Conservation (phyloP, 2,888 invertebrate species). For the Netelia virgata region DNA sequence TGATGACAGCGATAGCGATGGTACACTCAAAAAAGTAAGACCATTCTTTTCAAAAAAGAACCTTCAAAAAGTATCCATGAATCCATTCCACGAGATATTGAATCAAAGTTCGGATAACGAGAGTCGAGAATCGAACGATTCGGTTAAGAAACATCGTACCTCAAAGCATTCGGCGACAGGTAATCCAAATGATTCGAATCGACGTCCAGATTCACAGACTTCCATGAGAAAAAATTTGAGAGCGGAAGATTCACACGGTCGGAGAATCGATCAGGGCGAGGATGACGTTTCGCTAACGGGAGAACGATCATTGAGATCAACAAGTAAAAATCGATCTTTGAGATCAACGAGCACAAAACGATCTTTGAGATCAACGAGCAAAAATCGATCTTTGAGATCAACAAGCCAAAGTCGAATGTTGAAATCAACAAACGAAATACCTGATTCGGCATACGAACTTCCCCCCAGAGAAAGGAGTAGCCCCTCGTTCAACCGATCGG, state of each 20-base stretch:
- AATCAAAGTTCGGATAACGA: constrained; percentile 1
- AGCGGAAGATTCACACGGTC: constrained; percentile 5
- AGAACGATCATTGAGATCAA: too few species aligned
- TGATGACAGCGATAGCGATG: constrained; percentile 49
- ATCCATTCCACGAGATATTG: constrained; percentile 56
- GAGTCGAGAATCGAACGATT: background rate
- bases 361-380: background rate
- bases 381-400: background rate
- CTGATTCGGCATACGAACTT: constrained; percentile 61
- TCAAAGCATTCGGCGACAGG: background rate
- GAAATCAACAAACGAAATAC: too few species aligned
- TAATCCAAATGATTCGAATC: background rate
- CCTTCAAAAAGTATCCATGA: constrained; percentile 22
- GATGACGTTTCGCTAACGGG: background rate
- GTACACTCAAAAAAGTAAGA: background rate
- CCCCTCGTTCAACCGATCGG: too few species aligned
- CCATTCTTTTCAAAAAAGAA: background rate
- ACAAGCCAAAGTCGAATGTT: constrained; percentile 15
- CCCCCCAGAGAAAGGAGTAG: constrained; percentile 60
- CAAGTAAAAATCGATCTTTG: background rate
- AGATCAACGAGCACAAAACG: constrained; percentile 21
- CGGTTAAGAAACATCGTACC: background rate
- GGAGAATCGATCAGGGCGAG: constrained; percentile 10
- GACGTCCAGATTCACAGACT: background rate
- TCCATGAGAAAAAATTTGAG: background rate